Evolutionary conservation across 2,888 invertebrate genomes (phyloP).

Genomic region (Ichneumoninae sp.): DNA sequence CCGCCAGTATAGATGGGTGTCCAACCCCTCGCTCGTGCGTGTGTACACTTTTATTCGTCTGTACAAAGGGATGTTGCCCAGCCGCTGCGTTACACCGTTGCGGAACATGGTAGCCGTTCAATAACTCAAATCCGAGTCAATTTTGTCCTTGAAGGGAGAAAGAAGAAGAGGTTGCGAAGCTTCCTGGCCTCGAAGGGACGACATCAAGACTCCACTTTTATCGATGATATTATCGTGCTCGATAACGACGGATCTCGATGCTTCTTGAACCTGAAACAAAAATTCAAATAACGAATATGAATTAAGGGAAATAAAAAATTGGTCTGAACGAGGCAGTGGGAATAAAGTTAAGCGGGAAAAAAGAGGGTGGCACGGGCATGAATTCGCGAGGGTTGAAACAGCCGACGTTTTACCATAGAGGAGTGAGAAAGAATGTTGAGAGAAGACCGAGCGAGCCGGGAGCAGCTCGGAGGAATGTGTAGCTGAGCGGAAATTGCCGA

Average conservation of each 20-base stretch:
- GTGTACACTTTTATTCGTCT: conserved; percentile 31
- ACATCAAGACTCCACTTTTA: conserved; percentile 71
- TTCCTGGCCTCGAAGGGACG: conserved; percentile 43
- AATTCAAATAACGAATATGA: conserved; percentile 76
- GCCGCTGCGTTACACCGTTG: conserved; percentile 34
- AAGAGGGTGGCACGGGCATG: conserved; percentile 60
- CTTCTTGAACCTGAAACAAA: conserved; percentile 23
- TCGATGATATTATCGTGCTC: neutral
- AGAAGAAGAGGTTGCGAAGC: conserved; percentile 77
- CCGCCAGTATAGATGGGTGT: conserved; percentile 57
- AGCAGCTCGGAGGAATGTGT: conserved; percentile 78
- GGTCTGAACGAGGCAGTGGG: conserved; percentile 83
- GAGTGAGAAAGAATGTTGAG: conserved; percentile 59
- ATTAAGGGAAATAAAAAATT: conserved; percentile 84
- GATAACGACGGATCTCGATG: neutral
- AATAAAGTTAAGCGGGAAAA: conserved; percentile 79
- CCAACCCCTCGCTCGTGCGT: conserved; percentile 31
- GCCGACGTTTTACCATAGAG: conserved; percentile 44
- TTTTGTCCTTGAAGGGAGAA: conserved; percentile 74
- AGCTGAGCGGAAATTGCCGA: conserved; percentile 84
- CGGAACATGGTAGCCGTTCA: conserved; percentile 73
- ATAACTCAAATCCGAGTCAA: conserved; percentile 84
- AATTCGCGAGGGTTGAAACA: conserved; percentile 62
- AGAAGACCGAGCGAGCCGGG: conserved; percentile 62
- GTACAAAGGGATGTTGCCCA: conserved; percentile 66